Evolutionary conservation across 2,113 vertebrate species (phyloP).

Genomic region (Nyctibius bracteatus): DNA sequence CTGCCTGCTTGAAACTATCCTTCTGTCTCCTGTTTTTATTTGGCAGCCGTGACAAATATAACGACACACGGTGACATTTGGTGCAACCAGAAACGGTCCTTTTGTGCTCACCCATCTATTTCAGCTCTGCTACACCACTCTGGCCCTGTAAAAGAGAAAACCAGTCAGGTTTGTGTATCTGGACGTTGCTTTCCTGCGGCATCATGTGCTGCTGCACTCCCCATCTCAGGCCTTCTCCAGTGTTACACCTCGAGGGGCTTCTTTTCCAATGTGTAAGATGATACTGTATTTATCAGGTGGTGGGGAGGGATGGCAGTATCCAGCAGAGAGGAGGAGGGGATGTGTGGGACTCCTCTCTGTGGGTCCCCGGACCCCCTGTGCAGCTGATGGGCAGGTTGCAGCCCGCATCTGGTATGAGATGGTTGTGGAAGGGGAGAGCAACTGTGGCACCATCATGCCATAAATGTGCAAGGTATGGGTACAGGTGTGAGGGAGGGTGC

Average conservation of each 20-base stretch:
- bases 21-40: too few relatives aligned
- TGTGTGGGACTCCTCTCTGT: background rate
- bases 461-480: rapidly evolving
- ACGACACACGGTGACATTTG: background rate
- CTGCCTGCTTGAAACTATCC: too few relatives aligned
- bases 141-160: background rate
- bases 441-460: rapidly evolving
- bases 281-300: background rate
- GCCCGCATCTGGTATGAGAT: rapidly evolving
- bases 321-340: background rate
- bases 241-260: background rate
- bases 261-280: background rate
- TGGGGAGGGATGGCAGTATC: background rate
- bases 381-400: background rate
- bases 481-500: background rate
- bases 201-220: background rate
- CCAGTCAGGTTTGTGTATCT: background rate
- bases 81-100: background rate
- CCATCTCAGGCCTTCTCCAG: background rate
- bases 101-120: background rate
- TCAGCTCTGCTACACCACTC: background rate
- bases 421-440: background rate
- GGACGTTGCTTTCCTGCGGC: background rate
- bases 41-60: too few relatives aligned
- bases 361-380: too few relatives aligned